Evolutionary conservation across 2,113 vertebrate species (phyloP), one percentile per base, ranked within the genome.

Genomic region (Equus quagga): DNA sequence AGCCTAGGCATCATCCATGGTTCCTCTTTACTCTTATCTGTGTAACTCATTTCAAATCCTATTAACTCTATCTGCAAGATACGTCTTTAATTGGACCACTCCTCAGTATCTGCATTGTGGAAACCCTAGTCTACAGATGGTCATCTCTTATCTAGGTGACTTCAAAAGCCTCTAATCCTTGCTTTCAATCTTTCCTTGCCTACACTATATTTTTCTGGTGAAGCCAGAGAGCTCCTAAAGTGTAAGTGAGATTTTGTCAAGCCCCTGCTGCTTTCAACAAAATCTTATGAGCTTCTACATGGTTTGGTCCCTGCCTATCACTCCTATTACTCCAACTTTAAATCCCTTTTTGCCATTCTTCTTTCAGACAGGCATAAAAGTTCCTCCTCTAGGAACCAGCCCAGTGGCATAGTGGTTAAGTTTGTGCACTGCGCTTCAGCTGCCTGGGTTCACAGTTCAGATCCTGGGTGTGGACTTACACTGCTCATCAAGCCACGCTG

Each of bases 21-120:
- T 76, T 92, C 24, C 51, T 80, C 75, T 64, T 69, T 24, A 24
- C 62, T 86, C 33, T 82, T 64, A 60, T 13, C 41, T 19, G 31
- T 49, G 36, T 51, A 87, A 94, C 84, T 80, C 62, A 69, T 73
- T 94, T 95, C 17, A 62, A 91, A 75, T 88, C 10, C 41, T 60
- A 4, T 33, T 24, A 17, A 6, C 8, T 82, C 44, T 49, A 28
- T 19, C 54, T 75, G 41, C 23, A 94, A 89, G 95, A 58, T 83
- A 12, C 12, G 6, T 44, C 33, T 92, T 89, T 89, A 11, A 60
- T 60, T 14, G 44, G 28, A 70, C 3, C 14, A 69, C 7, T 93
- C 17, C 19, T 78, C 28, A 23, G 15, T 80, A 41, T 33, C 60
- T 89, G 28, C 6, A 60, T 49, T 79, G 64, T 12, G 44, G 41